Evolutionary conservation across 2,797 vertebrate genomes (phyloP).

Genomic region (Coluber constrictor): DNA sequence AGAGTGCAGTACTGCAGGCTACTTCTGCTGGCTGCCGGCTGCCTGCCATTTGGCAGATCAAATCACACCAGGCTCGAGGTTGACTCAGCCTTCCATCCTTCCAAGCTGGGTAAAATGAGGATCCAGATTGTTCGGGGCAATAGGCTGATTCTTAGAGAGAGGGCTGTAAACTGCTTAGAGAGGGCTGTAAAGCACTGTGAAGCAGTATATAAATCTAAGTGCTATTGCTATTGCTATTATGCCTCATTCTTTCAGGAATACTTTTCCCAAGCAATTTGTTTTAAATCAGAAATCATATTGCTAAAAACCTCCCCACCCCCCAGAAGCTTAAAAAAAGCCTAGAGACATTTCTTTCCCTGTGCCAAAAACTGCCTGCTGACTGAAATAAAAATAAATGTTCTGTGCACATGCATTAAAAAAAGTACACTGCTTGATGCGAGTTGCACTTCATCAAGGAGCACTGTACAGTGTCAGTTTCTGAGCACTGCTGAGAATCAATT

Average conservation of each 20-base stretch:
- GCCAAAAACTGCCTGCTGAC: conserved; percentile 17
- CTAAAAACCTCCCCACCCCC: background rate
- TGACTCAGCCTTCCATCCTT: too few species aligned
- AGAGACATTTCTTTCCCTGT: background rate
- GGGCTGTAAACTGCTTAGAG: too few species aligned
- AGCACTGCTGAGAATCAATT: conserved; percentile 16
- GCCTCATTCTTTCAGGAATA: background rate
- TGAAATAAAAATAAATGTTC: conserved; percentile 23
- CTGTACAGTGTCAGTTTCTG: background rate
- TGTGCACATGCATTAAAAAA: background rate
- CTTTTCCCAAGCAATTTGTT: background rate
- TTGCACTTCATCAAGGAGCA: background rate
- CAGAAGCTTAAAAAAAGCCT: background rate
- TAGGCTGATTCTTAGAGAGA: too few species aligned
- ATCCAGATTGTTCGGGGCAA: too few species aligned
- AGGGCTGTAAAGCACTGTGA: too few species aligned
- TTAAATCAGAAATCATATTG: background rate
- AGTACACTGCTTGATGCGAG: background rate
- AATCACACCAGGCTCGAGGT: too few species aligned
- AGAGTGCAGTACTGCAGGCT: too few species aligned
- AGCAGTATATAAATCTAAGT: too few species aligned
- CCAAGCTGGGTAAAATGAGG: too few species aligned
- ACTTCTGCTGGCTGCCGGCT: too few species aligned
- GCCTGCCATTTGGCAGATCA: too few species aligned
- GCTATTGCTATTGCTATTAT: background rate